Conservation (phyloP, 1,140 invertebrate genomes). For the Anastrepha obliqua region DNA sequence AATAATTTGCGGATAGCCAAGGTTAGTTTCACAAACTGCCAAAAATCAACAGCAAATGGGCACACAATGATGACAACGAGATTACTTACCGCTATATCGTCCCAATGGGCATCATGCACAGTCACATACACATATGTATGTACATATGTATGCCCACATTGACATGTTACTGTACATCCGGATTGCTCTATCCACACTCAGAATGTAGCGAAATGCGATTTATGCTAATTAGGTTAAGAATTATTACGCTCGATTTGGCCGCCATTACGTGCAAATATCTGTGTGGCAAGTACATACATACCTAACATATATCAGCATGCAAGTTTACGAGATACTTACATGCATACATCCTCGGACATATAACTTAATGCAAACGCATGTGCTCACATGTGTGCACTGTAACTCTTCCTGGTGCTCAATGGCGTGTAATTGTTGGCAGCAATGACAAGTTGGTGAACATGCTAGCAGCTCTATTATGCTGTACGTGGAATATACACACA, state of each 20-base stretch:
- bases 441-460: conserved; percentile 33
- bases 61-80: too few relatives aligned
- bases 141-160: background rate
- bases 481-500: background rate
- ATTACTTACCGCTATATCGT: too few relatives aligned
- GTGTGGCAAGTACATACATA: background rate
- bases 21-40: too few relatives aligned
- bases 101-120: too few relatives aligned
- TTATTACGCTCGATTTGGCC: conserved; percentile 51
- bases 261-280: conserved; percentile 7
- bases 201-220: background rate
- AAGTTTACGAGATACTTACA: conserved; percentile 18
- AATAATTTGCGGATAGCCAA: too few relatives aligned
- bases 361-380: background rate
- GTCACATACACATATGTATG: too few relatives aligned
- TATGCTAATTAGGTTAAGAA: conserved; percentile 52
- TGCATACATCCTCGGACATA: too few relatives aligned
- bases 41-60: too few relatives aligned
- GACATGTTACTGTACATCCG: background rate
- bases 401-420: conserved; percentile 17
- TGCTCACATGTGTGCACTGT: background rate
- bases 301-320: background rate
- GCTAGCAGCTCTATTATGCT: conserved; percentile 1
- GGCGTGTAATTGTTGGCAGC: conserved; percentile 48
- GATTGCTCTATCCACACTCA: background rate